Conservation (phyloP, 2,113 vertebrate genomes). For the Bubo scandiacus region DNA sequence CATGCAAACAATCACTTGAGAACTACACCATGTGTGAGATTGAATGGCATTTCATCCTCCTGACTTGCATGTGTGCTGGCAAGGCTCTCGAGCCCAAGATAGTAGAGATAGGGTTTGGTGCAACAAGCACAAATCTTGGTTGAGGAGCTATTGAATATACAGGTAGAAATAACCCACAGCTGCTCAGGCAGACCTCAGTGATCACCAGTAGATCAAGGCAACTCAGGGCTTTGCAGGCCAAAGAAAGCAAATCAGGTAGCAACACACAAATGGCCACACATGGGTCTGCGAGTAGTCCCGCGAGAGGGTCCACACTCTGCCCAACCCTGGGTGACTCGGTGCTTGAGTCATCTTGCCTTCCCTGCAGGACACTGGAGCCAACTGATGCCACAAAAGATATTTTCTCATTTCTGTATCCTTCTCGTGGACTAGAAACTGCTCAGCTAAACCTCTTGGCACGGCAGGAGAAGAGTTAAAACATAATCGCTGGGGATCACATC, state of each 20-base stretch:
- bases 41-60: background rate
- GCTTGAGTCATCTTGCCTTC: background rate
- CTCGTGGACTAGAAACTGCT: background rate
- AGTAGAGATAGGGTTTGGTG: background rate
- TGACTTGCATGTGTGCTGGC: fast-evolving
- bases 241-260: background rate
- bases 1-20: background rate
- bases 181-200: fast-evolving
- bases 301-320: background rate
- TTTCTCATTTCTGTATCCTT: background rate
- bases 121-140: background rate
- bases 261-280: fast-evolving
- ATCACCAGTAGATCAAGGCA: background rate
- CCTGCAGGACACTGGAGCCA: background rate
- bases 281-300: fast-evolving
- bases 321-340: fast-evolving
- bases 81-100: background rate
- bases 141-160: no score
- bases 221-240: background rate
- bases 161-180: background rate
- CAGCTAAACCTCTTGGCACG: background rate
- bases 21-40: background rate
- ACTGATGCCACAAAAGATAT: fast-evolving
- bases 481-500: background rate
- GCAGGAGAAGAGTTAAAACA: background rate